A percentile compares a stretch with the other conserved stretches of the same genome.
Evolutionary conservation across 2,113 vertebrate species (phyloP).

Genomic region (Pseudolaguvia tuberculata): DNA sequence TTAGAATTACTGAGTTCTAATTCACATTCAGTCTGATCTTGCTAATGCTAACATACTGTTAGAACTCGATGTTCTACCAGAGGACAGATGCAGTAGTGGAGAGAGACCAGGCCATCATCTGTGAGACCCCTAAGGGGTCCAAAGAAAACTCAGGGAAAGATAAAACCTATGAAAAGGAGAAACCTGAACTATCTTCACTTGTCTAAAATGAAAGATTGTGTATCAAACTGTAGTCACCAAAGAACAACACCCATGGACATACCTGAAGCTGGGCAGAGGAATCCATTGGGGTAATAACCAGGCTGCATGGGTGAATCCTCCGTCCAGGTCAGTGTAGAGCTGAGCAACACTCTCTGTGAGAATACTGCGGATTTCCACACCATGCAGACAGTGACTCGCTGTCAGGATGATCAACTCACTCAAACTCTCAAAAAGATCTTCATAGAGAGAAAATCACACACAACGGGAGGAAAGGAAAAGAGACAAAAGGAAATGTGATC

Average conservation of each 20-base stretch:
- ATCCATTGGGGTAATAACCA: conserved; percentile 95
- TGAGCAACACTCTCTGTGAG: conserved; percentile 84
- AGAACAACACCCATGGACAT: not conserved
- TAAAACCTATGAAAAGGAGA: not conserved
- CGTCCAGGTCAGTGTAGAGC: conserved; percentile 90
- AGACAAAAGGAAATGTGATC: not conserved
- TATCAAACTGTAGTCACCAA: not conserved
- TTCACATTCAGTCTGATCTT: no score
- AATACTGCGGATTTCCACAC: conserved; percentile 85
- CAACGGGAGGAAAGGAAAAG: conserved; percentile 47
- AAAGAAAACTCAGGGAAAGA: not conserved
- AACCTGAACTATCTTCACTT: not conserved
- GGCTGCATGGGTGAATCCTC: conserved; percentile 89
- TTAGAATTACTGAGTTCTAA: no score
- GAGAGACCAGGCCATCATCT: no score
- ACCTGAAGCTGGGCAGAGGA: conserved; percentile 97
- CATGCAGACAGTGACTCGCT: conserved; percentile 91
- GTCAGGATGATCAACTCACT: conserved; percentile 97
- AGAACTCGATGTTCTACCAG: no score
- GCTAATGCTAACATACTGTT: no score
- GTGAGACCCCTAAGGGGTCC: not conserved
- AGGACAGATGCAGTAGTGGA: not conserved
- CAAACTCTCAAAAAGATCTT: conserved; percentile 91
- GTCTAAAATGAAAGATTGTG: not conserved
- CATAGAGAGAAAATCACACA: not conserved